phyloP scores from a whole-genome alignment of 2,888 invertebrate genomes.

The Hyles lineata region DNA sequence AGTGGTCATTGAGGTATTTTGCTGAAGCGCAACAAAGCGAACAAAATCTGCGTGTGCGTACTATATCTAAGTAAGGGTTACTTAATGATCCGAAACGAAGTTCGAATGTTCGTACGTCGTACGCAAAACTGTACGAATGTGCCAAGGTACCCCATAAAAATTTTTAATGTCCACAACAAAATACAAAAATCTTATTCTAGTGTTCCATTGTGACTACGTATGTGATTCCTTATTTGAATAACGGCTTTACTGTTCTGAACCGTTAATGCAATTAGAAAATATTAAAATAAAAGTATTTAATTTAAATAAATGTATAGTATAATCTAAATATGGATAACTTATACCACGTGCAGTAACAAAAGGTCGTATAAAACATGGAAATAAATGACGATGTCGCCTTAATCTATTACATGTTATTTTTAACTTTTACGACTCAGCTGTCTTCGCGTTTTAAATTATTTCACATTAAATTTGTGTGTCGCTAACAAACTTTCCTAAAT shows the following conservation, averaged over 20 bases:
- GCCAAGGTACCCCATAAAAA: no score
- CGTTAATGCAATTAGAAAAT: not conserved
- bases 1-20: no score
- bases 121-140: no score
- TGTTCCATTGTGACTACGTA: no score
- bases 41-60: no score
- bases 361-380: not conserved
- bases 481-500: not conserved
- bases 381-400: not conserved
- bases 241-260: conserved; percentile 1
- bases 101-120: no score
- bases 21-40: no score
- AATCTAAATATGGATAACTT: not conserved
- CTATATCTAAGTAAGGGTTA: no score
- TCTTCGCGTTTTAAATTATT: conserved; percentile 12
- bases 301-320: not conserved
- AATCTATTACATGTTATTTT: not conserved
- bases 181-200: no score
- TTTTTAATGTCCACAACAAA: no score
- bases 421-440: conserved; percentile 1
- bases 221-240: no score
- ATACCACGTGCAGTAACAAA: not conserved
- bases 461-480: not conserved
- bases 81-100: no score
- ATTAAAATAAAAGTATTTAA: not conserved